Percentiles rank a stretch among this genome's conserved stretches.
Evolutionary conservation across 2,888 invertebrate genomes (phyloP).

Genomic region (Galerucella nymphaeae): DNA sequence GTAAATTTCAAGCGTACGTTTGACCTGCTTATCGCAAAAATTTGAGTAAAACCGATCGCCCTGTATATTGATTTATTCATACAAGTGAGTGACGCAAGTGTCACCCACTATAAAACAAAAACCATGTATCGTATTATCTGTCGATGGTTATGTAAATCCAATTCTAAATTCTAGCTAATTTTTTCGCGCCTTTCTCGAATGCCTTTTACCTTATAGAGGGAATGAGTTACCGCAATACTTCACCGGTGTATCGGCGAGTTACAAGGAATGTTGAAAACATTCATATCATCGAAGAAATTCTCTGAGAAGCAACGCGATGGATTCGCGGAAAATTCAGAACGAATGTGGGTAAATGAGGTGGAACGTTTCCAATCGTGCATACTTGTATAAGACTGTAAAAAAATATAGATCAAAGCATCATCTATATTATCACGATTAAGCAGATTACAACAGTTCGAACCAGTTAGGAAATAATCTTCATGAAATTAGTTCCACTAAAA

Average conservation of each 20-base stretch:
- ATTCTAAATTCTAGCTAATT: constrained; percentile 36
- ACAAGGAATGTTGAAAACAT: constrained; percentile 9
- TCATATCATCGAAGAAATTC: constrained; percentile 1
- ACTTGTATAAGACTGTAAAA: too few relatives aligned
- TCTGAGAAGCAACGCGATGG: background rate
- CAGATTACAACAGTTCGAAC: too few relatives aligned
- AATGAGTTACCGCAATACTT: constrained; percentile 40
- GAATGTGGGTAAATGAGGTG: background rate
- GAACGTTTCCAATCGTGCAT: background rate
- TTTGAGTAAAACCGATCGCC: background rate
- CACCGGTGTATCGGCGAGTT: constrained; percentile 14
- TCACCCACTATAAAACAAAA: constrained; percentile 34
- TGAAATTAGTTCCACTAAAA: too few relatives aligned
- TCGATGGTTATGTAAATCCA: constrained; percentile 32
- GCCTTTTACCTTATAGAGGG: constrained; percentile 41
- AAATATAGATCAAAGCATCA: too few relatives aligned
- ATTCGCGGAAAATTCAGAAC: background rate
- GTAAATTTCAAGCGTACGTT: too few relatives aligned
- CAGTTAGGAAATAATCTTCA: too few relatives aligned
- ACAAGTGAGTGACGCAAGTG: too few relatives aligned
- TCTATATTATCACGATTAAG: too few relatives aligned
- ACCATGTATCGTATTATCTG: constrained; percentile 33
- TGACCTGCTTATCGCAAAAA: too few relatives aligned
- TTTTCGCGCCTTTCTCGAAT: constrained; percentile 41
- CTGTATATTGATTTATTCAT: background rate